Evolutionary conservation across 2,797 vertebrate genomes (phyloP).

Genomic region (Lithobates sylvaticus): DNA sequence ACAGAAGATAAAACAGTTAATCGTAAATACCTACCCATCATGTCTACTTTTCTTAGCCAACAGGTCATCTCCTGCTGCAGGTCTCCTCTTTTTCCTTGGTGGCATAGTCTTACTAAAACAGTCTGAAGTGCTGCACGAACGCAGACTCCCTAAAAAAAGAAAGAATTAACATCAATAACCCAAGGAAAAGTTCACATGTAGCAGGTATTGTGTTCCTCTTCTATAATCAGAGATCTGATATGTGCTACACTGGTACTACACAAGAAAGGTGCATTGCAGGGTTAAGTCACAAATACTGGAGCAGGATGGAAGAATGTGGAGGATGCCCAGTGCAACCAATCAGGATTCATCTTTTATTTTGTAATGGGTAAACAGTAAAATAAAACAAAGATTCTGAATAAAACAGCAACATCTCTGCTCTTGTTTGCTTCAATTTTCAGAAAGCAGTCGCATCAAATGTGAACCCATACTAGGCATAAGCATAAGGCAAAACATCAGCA

Average conservation of each 20-base stretch:
- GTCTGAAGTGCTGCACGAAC: slow-evolving; percentile 84
- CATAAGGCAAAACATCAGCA: no score
- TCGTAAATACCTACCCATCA: slow-evolving; percentile 85
- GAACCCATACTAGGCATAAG: no score
- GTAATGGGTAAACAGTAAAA: no score
- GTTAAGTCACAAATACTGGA: background rate
- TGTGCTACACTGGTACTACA: background rate
- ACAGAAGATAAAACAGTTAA: no score
- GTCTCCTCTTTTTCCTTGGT: slow-evolving; percentile 99
- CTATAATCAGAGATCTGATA: background rate
- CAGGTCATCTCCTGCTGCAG: slow-evolving; percentile 94
- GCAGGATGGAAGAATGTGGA: background rate
- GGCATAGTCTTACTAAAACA: slow-evolving; percentile 98
- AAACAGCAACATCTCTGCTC: background rate
- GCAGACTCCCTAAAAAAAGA: slow-evolving; percentile 80
- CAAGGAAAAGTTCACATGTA: background rate
- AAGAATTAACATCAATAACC: background rate
- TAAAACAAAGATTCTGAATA: no score
- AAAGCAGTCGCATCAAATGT: no score
- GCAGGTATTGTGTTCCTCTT: background rate
- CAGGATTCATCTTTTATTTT: background rate
- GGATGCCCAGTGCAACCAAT: no score
- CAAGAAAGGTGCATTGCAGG: background rate
- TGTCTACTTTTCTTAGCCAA: slow-evolving; percentile 98
- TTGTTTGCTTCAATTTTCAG: background rate